phyloP scores from a whole-genome alignment of 2,888 invertebrate species.

The Noctua fimbriata region DNA sequence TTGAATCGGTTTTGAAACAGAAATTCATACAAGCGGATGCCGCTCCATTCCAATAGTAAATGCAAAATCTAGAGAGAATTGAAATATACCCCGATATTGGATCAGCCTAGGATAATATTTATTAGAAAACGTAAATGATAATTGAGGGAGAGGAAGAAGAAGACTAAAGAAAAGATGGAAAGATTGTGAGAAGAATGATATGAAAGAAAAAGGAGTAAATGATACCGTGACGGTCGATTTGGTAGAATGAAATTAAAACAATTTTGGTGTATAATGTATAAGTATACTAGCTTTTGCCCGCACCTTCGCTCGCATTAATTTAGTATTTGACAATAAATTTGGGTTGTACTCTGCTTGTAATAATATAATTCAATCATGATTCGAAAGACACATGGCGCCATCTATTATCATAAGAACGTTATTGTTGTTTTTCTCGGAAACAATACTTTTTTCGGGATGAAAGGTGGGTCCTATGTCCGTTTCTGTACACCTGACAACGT shows the following conservation, averaged over 20 bases:
- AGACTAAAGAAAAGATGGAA: not conserved
- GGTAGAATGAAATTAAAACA: not conserved
- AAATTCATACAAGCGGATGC: conserved; percentile 18
- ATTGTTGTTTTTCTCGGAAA: too few relatives aligned
- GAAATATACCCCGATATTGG: not conserved
- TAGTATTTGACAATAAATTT: too few relatives aligned
- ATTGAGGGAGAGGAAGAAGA: not conserved
- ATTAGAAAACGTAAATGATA: not conserved
- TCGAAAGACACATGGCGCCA: too few relatives aligned
- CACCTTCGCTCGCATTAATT: too few relatives aligned
- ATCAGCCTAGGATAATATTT: not conserved
- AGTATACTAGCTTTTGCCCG: too few relatives aligned
- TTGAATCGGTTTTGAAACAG: conserved; percentile 29
- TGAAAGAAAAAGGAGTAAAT: not conserved
- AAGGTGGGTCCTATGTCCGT: too few relatives aligned
- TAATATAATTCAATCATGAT: too few relatives aligned
- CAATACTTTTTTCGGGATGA: too few relatives aligned
- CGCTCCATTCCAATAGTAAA: conserved; percentile 6
- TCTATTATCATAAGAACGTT: too few relatives aligned
- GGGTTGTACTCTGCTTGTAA: too few relatives aligned
- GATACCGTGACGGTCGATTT: not conserved
- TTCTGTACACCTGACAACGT: too few relatives aligned
- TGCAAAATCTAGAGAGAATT: conserved; percentile 5
- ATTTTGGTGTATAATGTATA: too few relatives aligned
- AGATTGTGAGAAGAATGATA: not conserved